phyloP scores from a whole-genome alignment of 2,888 invertebrate genomes.

The Eurytoma adleriae region DNA sequence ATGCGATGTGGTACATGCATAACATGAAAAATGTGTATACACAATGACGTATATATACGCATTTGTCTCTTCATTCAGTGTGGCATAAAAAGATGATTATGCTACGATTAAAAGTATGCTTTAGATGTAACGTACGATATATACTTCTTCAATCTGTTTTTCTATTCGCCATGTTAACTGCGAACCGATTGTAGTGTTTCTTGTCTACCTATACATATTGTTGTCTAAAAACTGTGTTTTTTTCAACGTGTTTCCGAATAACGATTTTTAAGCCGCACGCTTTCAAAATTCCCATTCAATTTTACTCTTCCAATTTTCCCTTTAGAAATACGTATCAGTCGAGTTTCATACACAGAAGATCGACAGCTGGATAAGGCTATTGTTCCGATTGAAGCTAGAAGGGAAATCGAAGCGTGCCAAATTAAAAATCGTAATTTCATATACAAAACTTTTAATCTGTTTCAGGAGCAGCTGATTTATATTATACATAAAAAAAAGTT shows the following conservation, averaged over 20 bases:
- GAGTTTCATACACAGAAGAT: neutral
- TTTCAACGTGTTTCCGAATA: slow-evolving; percentile 21
- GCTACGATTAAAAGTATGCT: slow-evolving; percentile 67
- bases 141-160: slow-evolving; percentile 57
- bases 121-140: slow-evolving; percentile 70
- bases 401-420: neutral
- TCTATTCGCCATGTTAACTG: slow-evolving; percentile 48
- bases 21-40: slow-evolving; percentile 45
- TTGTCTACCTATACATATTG: slow-evolving; percentile 56
- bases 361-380: neutral
- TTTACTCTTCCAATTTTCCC: too few relatives aligned
- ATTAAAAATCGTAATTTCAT: slow-evolving; percentile 46
- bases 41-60: slow-evolving; percentile 30
- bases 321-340: too few relatives aligned
- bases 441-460: slow-evolving; percentile 71
- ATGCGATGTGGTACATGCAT: slow-evolving; percentile 29
- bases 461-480: slow-evolving; percentile 73
- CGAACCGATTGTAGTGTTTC: slow-evolving; percentile 58
- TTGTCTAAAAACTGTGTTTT: slow-evolving; percentile 42
- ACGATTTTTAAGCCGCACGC: slow-evolving; percentile 19
- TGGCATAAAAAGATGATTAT: slow-evolving; percentile 62
- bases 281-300: neutral
- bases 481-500: slow-evolving; percentile 53
- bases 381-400: neutral
- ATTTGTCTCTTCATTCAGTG: slow-evolving; percentile 58